Conservation (phyloP, 2,797 vertebrate genomes). For the Eospalax fontanierii region DNA sequence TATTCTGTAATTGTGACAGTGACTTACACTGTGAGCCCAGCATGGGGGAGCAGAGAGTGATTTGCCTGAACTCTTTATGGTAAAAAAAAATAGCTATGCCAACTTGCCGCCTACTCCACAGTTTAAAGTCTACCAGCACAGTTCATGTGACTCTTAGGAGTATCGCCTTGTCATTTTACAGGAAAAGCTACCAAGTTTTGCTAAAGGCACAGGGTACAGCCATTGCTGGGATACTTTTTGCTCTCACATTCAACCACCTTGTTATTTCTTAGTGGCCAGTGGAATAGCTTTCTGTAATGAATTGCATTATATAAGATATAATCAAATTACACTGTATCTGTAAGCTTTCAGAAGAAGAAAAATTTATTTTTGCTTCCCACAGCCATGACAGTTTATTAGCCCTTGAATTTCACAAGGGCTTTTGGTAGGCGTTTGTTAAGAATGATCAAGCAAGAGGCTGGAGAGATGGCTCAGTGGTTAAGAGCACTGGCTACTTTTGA, state of each 20-base stretch:
- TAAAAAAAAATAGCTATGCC: not conserved
- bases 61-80: conserved; percentile 41
- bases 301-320: not conserved
- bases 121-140: conserved; percentile 7
- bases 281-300: not conserved
- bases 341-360: conserved; percentile 15
- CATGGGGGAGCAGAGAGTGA: not conserved
- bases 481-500: too few relatives aligned
- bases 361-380: conserved; percentile 52
- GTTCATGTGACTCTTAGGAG: not conserved
- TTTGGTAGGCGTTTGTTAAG: not conserved
- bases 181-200: conserved; percentile 17
- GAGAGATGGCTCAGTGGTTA: too few relatives aligned
- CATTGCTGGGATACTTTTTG: not conserved
- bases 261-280: conserved; percentile 1
- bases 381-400: conserved; percentile 33
- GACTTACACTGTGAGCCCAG: not conserved
- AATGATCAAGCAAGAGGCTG: not conserved
- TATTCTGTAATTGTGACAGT: not conserved
- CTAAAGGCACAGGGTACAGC: conserved; percentile 19
- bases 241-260: not conserved
- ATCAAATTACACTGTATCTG: not conserved
- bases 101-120: conserved; percentile 13
- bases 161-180: not conserved
- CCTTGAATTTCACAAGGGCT: conserved; percentile 32